Conservation (phyloP, 2,888 invertebrate species). For the Oligia strigilis region DNA sequence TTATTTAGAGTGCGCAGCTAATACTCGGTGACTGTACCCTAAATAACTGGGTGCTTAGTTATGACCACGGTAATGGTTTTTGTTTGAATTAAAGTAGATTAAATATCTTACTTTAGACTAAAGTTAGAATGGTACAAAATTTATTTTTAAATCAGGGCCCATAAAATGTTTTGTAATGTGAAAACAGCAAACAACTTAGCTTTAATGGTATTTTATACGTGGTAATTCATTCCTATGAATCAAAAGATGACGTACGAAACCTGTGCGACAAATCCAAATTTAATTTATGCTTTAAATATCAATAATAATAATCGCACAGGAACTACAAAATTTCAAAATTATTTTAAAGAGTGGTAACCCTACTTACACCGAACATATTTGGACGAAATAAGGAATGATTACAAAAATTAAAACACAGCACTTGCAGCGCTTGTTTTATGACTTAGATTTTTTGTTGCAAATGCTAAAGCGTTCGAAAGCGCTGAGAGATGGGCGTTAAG, state of each 20-base stretch:
- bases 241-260: not conserved
- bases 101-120: not conserved
- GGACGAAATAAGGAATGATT: not conserved
- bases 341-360: too few relatives aligned
- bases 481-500: not conserved
- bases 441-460: not conserved
- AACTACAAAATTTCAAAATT: too few relatives aligned
- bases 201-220: too few relatives aligned
- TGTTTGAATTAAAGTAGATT: conserved; percentile 19
- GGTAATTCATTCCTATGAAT: not conserved
- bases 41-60: conserved; percentile 53
- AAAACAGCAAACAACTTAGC: not conserved
- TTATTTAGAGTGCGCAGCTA: conserved; percentile 66
- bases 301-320: not conserved
- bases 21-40: conserved; percentile 49
- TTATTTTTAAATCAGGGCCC: not conserved
- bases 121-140: not conserved
- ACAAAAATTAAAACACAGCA: not conserved
- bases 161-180: too few relatives aligned
- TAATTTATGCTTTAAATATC: not conserved
- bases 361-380: too few relatives aligned
- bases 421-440: not conserved
- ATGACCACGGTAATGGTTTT: conserved; percentile 48
- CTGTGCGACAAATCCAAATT: not conserved
- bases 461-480: not conserved